Evolutionary conservation across 2,113 vertebrate species (phyloP).

Genomic region (Oreochromis spilurus): DNA sequence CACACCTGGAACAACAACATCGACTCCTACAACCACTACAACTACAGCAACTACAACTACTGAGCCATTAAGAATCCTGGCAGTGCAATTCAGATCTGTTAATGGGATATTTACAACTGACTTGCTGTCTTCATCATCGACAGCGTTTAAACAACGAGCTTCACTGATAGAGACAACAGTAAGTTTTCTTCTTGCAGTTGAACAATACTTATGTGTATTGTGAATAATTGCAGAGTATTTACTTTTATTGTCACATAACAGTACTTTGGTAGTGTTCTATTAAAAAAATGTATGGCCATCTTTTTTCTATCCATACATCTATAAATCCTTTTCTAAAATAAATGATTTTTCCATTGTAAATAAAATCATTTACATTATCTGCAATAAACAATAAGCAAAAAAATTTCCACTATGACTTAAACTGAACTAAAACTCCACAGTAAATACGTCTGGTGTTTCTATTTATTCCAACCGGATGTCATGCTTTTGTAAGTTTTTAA

Average conservation of each 20-base stretch:
- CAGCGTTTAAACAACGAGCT: neutral
- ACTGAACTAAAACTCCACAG: neutral
- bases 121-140: neutral
- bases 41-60: neutral
- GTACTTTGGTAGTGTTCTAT: neutral
- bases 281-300: neutral
- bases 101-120: neutral
- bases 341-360: neutral
- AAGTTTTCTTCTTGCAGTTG: neutral
- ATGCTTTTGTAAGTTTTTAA: neutral
- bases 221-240: neutral
- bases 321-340: neutral
- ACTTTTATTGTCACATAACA: neutral
- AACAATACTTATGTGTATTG: neutral
- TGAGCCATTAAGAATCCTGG: neutral
- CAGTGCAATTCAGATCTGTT: neutral
- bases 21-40: too few relatives aligned
- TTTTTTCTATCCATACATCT: neutral
- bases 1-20: too few relatives aligned
- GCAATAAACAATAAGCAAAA: neutral
- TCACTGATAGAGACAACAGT: neutral
- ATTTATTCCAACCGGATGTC: neutral
- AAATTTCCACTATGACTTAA: neutral
- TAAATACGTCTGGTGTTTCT: neutral
- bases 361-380: neutral